These are phyloP conservation scores for Mongoloraphidia duomilia DNA, from an alignment of 2,888 invertebrate species.

Conservation along the genomic window DNA sequence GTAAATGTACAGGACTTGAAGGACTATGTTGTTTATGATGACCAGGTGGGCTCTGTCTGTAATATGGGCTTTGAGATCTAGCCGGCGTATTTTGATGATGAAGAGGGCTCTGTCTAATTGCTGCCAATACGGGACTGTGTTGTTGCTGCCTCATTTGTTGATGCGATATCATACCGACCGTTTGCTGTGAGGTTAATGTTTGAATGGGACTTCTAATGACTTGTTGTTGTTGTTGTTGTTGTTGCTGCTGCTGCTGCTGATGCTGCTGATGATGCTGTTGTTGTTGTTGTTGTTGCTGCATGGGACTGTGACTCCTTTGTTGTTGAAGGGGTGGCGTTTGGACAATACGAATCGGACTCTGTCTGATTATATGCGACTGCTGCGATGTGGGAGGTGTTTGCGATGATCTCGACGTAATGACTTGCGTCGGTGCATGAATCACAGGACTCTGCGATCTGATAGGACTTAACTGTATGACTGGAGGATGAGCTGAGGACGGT, in stretches of 20 bases:
- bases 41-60: neutral
- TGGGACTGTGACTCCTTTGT: too few relatives aligned
- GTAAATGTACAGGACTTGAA: conserved; percentile 3
- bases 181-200: conserved; percentile 15
- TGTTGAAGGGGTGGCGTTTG: too few relatives aligned
- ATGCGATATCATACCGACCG: conserved; percentile 5
- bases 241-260: conserved; percentile 16
- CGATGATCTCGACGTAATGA: too few relatives aligned
- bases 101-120: conserved; percentile 30
- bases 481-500: too few relatives aligned
- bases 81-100: conserved; percentile 21
- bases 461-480: too few relatives aligned
- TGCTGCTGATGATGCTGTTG: conserved; percentile 17
- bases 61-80: conserved; percentile 7
- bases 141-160: conserved; percentile 21
- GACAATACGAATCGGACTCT: too few relatives aligned
- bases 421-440: too few relatives aligned
- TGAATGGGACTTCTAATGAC: conserved; percentile 23
- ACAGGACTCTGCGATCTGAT: too few relatives aligned
- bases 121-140: conserved; percentile 26
- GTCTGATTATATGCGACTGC: too few relatives aligned
- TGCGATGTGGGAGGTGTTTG: too few relatives aligned
- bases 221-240: conserved; percentile 24
- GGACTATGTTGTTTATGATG: neutral
- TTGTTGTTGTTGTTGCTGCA: conserved; percentile 21